phyloP scores from a whole-genome alignment of 2,888 invertebrate genomes.

The Lasioglossum leucozonium region DNA sequence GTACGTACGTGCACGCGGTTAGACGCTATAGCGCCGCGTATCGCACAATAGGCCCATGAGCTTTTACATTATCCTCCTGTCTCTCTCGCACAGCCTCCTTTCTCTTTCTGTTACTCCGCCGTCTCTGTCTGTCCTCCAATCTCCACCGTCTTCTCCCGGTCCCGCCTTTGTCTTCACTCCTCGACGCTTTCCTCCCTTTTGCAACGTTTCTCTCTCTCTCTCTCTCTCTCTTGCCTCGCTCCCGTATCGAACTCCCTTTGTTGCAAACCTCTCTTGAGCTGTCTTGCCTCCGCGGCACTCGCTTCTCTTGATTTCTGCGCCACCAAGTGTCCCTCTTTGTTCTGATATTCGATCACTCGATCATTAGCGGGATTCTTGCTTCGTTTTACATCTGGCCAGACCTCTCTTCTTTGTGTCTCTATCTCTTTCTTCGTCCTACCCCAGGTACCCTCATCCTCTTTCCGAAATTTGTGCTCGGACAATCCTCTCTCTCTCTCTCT shows the following conservation, averaged over 20 bases:
- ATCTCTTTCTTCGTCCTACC: neutral
- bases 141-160: neutral
- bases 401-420: neutral
- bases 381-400: neutral
- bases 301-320: constrained; percentile 14
- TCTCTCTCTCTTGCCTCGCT: neutral
- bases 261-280: constrained; percentile 1
- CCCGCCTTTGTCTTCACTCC: neutral
- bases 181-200: neutral
- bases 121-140: neutral
- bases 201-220: neutral
- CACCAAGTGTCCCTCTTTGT: constrained; percentile 10
- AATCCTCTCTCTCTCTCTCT: neutral
- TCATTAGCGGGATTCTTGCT: neutral
- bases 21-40: constrained; percentile 50
- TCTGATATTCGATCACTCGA: constrained; percentile 1
- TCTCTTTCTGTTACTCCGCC: neutral
- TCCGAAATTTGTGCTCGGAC: neutral
- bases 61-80: constrained; percentile 37
- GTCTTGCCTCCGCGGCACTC: neutral
- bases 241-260: constrained; percentile 11
- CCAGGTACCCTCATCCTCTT: neutral
- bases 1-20: constrained; percentile 49
- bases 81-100: neutral
- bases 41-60: constrained; percentile 54